These are phyloP conservation scores for Spatulosminthurus flaviceps DNA, from an alignment of 2,888 invertebrate genomes.

Conservation along the genomic window DNA sequence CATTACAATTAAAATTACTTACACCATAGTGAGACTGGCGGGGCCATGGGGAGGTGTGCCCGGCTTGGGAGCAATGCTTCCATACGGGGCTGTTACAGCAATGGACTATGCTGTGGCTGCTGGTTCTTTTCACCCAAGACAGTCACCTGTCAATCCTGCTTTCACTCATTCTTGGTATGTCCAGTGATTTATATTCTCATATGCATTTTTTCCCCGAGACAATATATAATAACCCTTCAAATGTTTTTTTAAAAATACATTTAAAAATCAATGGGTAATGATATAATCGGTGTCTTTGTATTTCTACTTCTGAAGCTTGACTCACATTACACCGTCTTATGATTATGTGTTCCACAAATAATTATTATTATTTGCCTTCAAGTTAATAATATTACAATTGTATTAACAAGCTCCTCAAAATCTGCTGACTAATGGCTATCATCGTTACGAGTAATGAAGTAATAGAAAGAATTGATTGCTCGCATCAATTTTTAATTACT, in stretches of 20 bases:
- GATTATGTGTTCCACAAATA: no score
- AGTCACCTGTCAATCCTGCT: slow-evolving; percentile 71
- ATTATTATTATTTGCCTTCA: neutral
- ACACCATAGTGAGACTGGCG: slow-evolving; percentile 60
- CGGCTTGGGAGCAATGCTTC: slow-evolving; percentile 65
- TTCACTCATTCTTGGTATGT: slow-evolving; percentile 92
- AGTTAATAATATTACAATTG: neutral
- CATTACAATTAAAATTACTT: neutral
- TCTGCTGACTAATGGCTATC: slow-evolving; percentile 39
- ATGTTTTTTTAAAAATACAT: no score
- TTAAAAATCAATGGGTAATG: no score
- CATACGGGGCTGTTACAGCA: slow-evolving; percentile 72
- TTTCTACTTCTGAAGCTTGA: no score
- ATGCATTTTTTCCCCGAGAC: no score
- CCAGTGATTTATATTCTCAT: neutral
- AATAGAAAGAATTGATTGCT: slow-evolving; percentile 2
- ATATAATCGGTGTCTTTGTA: no score
- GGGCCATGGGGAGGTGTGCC: slow-evolving; percentile 63
- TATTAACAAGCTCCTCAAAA: neutral
- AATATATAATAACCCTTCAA: no score
- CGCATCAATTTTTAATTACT: slow-evolving; percentile 8
- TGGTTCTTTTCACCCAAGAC: slow-evolving; percentile 68
- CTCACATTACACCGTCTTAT: no score
- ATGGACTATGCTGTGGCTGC: slow-evolving; percentile 73
- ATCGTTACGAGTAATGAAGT: slow-evolving; percentile 20